Conservation (phyloP, 2,888 invertebrate genomes). For the Platynereis dumerilii region DNA sequence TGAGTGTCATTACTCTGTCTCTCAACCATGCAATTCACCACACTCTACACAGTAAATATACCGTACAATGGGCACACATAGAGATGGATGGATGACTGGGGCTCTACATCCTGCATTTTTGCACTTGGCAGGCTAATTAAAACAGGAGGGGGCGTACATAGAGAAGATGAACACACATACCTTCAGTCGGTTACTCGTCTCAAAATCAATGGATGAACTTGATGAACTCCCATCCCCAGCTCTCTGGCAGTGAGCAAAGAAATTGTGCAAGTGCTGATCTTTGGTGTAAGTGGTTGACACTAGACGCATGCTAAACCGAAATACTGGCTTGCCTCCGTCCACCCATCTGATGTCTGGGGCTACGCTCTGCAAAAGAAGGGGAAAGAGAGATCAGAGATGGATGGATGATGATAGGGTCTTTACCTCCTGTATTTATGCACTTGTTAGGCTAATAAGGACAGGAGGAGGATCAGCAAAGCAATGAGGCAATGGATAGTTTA, state of each 20-base stretch:
- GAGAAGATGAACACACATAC: too few relatives aligned
- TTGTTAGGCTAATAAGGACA: too few relatives aligned
- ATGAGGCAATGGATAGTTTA: too few relatives aligned
- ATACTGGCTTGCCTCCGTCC: constrained; percentile 87
- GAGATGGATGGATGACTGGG: too few relatives aligned
- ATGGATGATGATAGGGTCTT: not conserved
- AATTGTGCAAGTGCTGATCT: constrained; percentile 85
- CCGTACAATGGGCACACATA: not conserved
- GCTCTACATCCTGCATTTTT: too few relatives aligned
- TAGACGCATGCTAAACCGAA: constrained; percentile 81
- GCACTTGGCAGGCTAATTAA: too few relatives aligned
- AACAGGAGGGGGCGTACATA: too few relatives aligned
- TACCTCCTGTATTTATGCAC: too few relatives aligned
- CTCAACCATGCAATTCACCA: not conserved
- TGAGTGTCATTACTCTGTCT: too few relatives aligned
- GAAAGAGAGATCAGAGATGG: too few relatives aligned
- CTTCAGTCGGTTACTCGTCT: constrained; percentile 59
- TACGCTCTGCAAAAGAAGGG: constrained; percentile 25
- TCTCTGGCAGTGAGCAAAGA: constrained; percentile 85
- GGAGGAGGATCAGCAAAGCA: too few relatives aligned
- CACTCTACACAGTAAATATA: not conserved
- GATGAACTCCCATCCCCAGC: constrained; percentile 70
- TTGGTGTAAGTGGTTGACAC: constrained; percentile 90
- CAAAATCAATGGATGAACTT: constrained; percentile 45
- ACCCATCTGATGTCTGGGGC: constrained; percentile 94